Base-by-base conservation (phyloP, 2,888 invertebrate species). In the Sinelater perroti region DNA sequence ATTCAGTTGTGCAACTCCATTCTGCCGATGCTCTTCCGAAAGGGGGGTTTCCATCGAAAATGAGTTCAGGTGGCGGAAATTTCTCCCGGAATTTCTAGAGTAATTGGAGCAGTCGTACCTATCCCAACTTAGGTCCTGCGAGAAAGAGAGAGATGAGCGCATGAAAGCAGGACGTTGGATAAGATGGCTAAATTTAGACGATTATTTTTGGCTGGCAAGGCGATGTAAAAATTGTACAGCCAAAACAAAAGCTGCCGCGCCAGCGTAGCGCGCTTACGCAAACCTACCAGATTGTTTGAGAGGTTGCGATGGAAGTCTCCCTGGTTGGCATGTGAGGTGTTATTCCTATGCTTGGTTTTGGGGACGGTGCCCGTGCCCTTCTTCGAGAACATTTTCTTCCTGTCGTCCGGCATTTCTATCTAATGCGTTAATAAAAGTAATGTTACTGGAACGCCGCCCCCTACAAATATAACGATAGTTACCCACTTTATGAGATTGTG, bases 341-440 rank as follows among this genome's bases (percentile, higher is more conserved):
- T 84, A 72, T 83, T 83, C 65, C 83, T 79, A 54, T 81, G 80
- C 78, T 84, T 85, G 49, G 83, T 81, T 79, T 87, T 87, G 65
- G 88, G 87, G 69, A 87, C 87, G 30, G 88, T 87, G 67, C 88
- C 88, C 69, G 87, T 87, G 63, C 74, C 70, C 54, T 69, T 72
- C 65, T 73, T 75, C 61, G 66, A 60, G 53, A 75, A 75, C 62
- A 68, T 68, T 65, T 75, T 75, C 57, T 73, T 70, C 46, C 71
- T 70, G 52, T 75, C 75, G 51, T 75, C 76, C 38, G 75, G 72
- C 77, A 77, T 77, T 61, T 60, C 69, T 14, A 1, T 24, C 14
- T 40, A n/a, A n/a, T n/a, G 7, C n/a, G n/a, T 18, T 11, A 33
- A 33, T 36, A 35, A 35, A n/a, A 16, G 1, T 6, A 16, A 36